A percentile compares a stretch with the other conserved stretches of the same genome.
Conservation (phyloP, 2,113 vertebrate genomes). For the Sigmodon hispidus region DNA sequence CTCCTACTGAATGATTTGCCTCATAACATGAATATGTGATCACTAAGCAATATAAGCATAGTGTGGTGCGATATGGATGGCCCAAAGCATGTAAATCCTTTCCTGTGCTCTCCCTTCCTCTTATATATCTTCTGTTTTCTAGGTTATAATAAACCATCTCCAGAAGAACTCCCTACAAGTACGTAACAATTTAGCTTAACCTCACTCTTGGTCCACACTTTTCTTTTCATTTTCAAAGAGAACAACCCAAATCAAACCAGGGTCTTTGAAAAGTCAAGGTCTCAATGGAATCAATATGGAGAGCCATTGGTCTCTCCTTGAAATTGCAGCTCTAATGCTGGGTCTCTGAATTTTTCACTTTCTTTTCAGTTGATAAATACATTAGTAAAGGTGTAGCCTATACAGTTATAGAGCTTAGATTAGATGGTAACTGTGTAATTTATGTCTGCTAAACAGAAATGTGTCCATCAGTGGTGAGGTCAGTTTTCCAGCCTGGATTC, state of each 20-base stretch:
- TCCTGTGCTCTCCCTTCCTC: not conserved
- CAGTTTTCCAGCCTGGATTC: no score
- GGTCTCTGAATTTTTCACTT: no score
- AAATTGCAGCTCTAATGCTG: no score
- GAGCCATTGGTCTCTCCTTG: no score
- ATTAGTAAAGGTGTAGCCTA: no score
- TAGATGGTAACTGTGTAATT: no score
- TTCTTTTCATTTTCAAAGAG: not conserved
- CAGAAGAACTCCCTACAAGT: not conserved
- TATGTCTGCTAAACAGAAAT: no score
- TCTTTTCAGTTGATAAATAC: no score
- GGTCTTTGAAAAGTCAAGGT: not conserved
- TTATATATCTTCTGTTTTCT: constrained; percentile 55
- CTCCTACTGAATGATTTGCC: not conserved
- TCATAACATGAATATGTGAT: not conserved
- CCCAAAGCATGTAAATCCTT: not conserved
- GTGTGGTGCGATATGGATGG: not conserved
- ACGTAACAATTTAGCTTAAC: not conserved
- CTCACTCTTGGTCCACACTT: not conserved
- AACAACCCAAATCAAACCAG: not conserved
- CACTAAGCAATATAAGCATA: not conserved
- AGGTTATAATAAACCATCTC: constrained; percentile 81
- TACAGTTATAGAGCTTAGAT: no score
- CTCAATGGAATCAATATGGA: not conserved
- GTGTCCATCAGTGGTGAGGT: no score